Evolutionary conservation across 2,888 invertebrate genomes (phyloP).

Genomic region (Heliconius hortense): DNA sequence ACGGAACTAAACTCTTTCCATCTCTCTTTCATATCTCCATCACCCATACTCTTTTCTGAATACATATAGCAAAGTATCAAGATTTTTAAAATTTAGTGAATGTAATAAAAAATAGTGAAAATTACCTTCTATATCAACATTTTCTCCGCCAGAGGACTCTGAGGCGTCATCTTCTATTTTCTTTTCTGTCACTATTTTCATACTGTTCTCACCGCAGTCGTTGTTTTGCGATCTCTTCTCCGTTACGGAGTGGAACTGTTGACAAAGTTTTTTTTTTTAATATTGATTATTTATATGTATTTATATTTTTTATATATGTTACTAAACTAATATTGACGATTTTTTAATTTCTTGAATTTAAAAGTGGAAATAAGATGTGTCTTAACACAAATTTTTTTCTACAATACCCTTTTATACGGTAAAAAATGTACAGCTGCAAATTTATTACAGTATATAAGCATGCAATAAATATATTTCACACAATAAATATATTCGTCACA

Average conservation of each 20-base stretch:
- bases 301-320: too few species aligned
- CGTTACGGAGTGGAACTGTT: constrained; percentile 75
- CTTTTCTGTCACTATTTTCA: constrained; percentile 73
- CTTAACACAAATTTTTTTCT: too few species aligned
- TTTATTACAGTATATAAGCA: not conserved
- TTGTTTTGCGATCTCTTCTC: constrained; percentile 71
- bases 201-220: constrained; percentile 73
- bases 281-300: not conserved
- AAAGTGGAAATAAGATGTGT: too few species aligned
- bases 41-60: too few species aligned
- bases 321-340: too few species aligned
- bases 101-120: not conserved
- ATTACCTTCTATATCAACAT: constrained; percentile 75
- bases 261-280: constrained; percentile 10
- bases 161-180: constrained; percentile 76
- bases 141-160: constrained; percentile 72
- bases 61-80: too few species aligned
- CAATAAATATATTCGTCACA: not conserved
- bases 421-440: not conserved
- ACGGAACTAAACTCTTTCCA: too few species aligned
- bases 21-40: too few species aligned
- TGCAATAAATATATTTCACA: not conserved
- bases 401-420: too few species aligned
- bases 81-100: too few species aligned
- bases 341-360: too few species aligned